These are phyloP conservation scores for Pachypanchax playfairii DNA, from an alignment of 2,113 vertebrate genomes.

Conservation along the genomic window DNA sequence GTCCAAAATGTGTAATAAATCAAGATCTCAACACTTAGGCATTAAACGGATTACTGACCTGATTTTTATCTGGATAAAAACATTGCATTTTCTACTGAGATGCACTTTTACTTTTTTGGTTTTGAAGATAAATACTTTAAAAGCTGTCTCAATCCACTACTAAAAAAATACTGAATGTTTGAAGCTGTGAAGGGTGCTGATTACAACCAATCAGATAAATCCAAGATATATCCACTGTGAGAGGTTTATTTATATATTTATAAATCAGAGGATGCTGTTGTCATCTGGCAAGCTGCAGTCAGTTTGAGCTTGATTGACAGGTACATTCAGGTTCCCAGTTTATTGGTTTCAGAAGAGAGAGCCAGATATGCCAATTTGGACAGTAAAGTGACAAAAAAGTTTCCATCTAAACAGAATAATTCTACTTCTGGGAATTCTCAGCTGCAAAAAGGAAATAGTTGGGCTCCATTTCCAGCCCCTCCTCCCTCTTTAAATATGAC, in stretches of 20 bases:
- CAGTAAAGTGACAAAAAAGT: constrained; percentile 91
- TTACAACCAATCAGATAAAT: constrained; percentile 83
- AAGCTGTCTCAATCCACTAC: neutral
- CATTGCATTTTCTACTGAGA: neutral
- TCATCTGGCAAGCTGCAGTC: constrained; percentile 87
- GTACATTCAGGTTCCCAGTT: constrained; percentile 93
- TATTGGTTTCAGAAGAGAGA: constrained; percentile 91
- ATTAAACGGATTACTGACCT: constrained; percentile 33
- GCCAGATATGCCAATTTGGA: constrained; percentile 95
- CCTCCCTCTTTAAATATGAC: constrained; percentile 82
- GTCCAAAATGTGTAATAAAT: constrained; percentile 38
- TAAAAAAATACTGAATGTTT: constrained; percentile 21
- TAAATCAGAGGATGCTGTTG: constrained; percentile 75
- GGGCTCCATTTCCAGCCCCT: constrained; percentile 68
- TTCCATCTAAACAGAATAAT: constrained; percentile 95
- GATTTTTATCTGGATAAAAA: constrained; percentile 5
- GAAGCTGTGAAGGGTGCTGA: constrained; percentile 83
- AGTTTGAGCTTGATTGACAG: constrained; percentile 90
- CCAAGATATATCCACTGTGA: constrained; percentile 42
- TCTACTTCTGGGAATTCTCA: constrained; percentile 92
- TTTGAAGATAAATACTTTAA: constrained; percentile 5
- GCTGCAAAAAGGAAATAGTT: constrained; percentile 82
- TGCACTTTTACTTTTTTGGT: neutral
- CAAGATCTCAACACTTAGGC: constrained; percentile 35
- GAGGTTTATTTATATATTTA: constrained; percentile 61